phyloP scores from a whole-genome alignment of 2,797 vertebrate genomes.

The Nothura maculosa region DNA sequence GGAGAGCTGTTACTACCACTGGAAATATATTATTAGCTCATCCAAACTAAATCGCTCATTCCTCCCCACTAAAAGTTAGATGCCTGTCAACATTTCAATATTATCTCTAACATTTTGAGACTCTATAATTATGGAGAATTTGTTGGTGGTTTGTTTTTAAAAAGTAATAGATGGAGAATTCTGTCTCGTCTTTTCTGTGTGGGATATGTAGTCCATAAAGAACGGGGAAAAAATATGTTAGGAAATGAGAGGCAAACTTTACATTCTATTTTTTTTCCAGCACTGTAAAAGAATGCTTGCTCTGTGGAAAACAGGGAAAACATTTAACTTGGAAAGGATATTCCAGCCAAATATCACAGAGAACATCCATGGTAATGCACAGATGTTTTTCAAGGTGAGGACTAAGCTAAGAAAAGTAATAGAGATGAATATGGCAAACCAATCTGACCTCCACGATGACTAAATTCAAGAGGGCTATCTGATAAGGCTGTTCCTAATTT shows the following conservation, averaged over 20 bases:
- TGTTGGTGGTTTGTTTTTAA: slow-evolving; percentile 9
- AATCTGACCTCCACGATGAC: accelerated
- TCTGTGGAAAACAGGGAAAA: not conserved
- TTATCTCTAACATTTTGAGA: slow-evolving; percentile 28
- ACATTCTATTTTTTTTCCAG: not conserved
- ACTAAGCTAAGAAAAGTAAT: not conserved
- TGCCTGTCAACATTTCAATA: slow-evolving; percentile 44
- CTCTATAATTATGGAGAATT: not conserved
- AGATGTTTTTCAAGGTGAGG: not conserved
- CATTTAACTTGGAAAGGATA: not conserved
- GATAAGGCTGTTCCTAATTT: not conserved
- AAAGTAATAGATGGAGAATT: slow-evolving; percentile 5
- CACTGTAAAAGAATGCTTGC: not conserved
- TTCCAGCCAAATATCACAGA: not conserved
- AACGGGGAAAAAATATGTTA: not conserved
- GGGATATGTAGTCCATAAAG: not conserved
- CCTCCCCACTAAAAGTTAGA: slow-evolving; percentile 9
- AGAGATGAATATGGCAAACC: not conserved
- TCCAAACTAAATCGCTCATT: slow-evolving; percentile 21
- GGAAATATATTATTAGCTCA: slow-evolving; percentile 51
- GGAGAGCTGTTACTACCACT: slow-evolving; percentile 29
- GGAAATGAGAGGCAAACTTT: not conserved
- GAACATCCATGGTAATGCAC: not conserved
- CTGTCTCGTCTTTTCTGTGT: not conserved
- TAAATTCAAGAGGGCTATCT: not conserved